These are phyloP conservation scores for Lerista edwardsae DNA, from an alignment of 2,797 vertebrate genomes.

Conservation along the genomic window DNA sequence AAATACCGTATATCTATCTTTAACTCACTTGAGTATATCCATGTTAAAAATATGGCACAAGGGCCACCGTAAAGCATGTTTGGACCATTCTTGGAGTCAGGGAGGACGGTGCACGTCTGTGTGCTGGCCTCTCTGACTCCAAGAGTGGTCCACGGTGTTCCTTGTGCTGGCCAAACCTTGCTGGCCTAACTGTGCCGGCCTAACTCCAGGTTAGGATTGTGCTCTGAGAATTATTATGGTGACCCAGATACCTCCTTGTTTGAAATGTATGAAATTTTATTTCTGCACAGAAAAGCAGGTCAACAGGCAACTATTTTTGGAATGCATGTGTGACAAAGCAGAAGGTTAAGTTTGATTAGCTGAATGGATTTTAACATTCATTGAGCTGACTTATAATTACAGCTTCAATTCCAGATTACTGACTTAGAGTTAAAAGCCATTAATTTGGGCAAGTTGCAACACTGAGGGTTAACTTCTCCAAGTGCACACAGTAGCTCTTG, in stretches of 20 bases:
- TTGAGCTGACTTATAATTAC: background rate
- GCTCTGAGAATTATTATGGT: too few relatives aligned
- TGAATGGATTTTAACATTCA: background rate
- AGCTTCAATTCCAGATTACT: background rate
- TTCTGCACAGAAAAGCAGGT: conserved; percentile 24
- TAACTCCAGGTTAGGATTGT: too few relatives aligned
- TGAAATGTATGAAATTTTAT: background rate
- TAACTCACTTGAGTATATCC: background rate
- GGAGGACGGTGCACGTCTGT: too few relatives aligned
- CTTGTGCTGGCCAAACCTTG: too few relatives aligned
- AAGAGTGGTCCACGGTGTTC: too few relatives aligned
- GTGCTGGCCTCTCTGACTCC: too few relatives aligned
- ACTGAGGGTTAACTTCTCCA: background rate
- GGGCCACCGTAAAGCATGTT: too few relatives aligned
- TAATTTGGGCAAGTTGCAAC: conserved; percentile 7
- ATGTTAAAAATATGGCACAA: background rate
- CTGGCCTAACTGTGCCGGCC: too few relatives aligned
- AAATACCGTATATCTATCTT: background rate
- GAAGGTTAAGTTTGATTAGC: background rate
- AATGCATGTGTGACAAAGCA: background rate
- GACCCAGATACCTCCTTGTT: conserved; percentile 18
- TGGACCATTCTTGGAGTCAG: too few relatives aligned
- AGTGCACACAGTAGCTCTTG: conserved; percentile 23
- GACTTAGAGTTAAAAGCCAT: conserved; percentile 5
- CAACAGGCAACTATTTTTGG: conserved; percentile 15